phyloP scores from a whole-genome alignment of 2,797 vertebrate species.

The Delichon dasypus region DNA sequence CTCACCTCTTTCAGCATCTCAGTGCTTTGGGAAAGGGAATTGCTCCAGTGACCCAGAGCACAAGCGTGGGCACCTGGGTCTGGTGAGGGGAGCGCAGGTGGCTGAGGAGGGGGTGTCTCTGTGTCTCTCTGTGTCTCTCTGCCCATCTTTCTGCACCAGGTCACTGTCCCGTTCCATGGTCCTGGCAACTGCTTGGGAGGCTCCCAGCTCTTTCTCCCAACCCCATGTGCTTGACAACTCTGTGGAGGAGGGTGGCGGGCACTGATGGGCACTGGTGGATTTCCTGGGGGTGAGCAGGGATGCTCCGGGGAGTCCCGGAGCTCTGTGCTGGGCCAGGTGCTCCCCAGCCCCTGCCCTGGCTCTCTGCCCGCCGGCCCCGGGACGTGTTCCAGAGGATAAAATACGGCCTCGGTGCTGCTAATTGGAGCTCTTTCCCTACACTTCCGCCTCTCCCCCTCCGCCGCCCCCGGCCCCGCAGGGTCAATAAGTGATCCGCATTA shows the following conservation, averaged over 20 bases:
- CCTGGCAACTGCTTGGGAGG: rapidly evolving
- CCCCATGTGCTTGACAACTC: rapidly evolving
- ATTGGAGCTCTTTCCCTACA: neutral
- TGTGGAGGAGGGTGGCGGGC: neutral
- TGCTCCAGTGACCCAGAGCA: neutral
- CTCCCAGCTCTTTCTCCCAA: neutral
- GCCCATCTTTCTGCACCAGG: rapidly evolving
- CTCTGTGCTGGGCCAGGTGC: neutral
- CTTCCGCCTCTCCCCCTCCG: neutral
- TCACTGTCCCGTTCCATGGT: neutral
- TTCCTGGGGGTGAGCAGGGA: neutral
- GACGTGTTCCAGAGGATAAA: neutral
- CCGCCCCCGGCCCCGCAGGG: neutral
- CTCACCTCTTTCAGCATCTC: neutral
- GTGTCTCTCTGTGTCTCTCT: neutral
- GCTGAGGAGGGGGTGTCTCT: neutral
- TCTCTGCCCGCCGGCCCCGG: neutral
- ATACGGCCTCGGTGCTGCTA: neutral
- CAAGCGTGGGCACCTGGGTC: rapidly evolving
- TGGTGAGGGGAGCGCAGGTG: rapidly evolving
- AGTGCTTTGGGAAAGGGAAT: neutral
- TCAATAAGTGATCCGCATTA: neutral
- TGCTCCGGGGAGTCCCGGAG: rapidly evolving
- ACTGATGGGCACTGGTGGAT: neutral
- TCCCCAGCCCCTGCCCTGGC: neutral